phyloP scores from a whole-genome alignment of 2,797 vertebrate species.

The Acrocephalus scirpaceus region DNA sequence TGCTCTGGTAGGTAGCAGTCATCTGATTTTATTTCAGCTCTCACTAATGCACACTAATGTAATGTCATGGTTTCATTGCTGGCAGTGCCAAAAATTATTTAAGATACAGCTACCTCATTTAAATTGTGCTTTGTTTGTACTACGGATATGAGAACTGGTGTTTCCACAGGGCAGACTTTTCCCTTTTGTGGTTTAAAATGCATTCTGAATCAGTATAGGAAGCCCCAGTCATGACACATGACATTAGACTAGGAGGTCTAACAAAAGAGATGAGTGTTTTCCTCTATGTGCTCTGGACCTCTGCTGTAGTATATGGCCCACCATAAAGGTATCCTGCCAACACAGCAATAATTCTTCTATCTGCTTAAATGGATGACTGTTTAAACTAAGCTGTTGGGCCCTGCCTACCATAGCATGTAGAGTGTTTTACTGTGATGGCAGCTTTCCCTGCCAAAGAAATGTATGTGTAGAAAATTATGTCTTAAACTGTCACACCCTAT shows the following conservation, averaged over 20 bases:
- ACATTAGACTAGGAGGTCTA: background rate
- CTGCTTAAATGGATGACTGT: background rate
- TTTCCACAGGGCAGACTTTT: background rate
- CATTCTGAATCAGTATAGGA: background rate
- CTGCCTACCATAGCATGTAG: background rate
- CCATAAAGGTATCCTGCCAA: background rate
- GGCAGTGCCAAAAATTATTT: background rate
- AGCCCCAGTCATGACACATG: background rate
- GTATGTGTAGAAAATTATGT: background rate
- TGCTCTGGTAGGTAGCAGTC: background rate
- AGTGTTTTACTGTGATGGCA: background rate
- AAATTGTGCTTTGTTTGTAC: background rate
- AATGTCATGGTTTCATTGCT: background rate
- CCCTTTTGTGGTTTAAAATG: background rate
- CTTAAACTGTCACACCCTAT: background rate
- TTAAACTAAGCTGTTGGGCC: background rate
- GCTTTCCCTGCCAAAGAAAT: rapidly evolving
- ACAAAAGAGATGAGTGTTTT: background rate
- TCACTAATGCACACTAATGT: background rate
- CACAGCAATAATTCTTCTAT: background rate
- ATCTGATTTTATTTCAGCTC: background rate
- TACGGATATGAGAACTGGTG: background rate
- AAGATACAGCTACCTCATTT: background rate
- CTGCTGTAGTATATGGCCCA: background rate
- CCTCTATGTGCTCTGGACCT: background rate